Evolutionary conservation across 2,113 vertebrate species (phyloP), one percentile per base, ranked within the genome.

Genomic region (Caranx melampygus): DNA sequence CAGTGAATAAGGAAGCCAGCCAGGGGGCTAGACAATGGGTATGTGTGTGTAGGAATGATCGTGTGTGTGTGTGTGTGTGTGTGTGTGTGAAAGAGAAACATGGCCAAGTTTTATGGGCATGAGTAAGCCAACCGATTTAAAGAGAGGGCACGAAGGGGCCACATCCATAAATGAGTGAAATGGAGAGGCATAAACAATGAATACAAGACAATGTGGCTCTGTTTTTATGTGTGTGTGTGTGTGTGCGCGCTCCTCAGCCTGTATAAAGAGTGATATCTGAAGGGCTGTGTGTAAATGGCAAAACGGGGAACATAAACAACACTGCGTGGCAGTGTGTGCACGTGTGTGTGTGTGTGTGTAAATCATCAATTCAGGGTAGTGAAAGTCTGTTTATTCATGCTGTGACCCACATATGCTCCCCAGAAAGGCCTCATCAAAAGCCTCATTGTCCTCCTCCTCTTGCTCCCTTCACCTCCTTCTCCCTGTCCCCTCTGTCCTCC

Each of bases 341-440:
- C 5, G 15, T 47, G 62, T 49, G 40, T n/a, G 3, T 70, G 75
- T 72, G 66, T 67, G 82, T 66, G 78, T 84, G 84, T 90, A 85
- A 87, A 90, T 90, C 89, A 82, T 88, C 80, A 77, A 77, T 80
- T 75, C 74, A 62, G 47, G 54, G 63, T 54, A 81, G 84, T 86
- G 88, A 90, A 83, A 89, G 91, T 86, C 68, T 78, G 84, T 90
- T 90, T 92, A 92, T 94, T 92, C 89, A 88, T 75, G 75, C 73
- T 58, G 59, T 88, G 91, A 92, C 93, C 88, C 87, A 84, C 89
- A 90, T 92, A 88, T 90, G 89, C 88, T 89, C 86, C 87, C 88
- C 70, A 89, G 86, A 92, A 93, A 88, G 78, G 75, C 83, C 81
- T 82, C 85, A 88, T 93, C 92, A 94, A 94, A 91, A 91, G 89